Percentiles rank a stretch among this genome's conserved stretches.
These are phyloP conservation scores for Trisateles emortualis DNA, from an alignment of 2,888 invertebrate genomes.

Conservation along the genomic window DNA sequence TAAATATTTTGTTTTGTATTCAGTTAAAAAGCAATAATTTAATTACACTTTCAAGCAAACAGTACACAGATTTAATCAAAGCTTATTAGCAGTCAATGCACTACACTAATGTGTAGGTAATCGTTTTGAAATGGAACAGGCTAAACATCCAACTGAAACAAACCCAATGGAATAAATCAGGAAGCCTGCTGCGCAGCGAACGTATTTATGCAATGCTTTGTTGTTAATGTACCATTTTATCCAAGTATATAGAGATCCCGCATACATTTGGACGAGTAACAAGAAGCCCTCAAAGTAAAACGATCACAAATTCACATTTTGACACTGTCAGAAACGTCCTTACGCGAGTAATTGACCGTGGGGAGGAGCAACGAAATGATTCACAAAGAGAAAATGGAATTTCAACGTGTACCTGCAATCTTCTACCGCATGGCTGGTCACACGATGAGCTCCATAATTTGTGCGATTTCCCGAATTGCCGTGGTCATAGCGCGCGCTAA, in stretches of 20 bases:
- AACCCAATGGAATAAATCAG: neutral
- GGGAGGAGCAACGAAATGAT: constrained; percentile 31
- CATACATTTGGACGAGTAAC: constrained; percentile 1
- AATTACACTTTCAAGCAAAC: neutral
- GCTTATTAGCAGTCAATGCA: neutral
- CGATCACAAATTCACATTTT: constrained; percentile 25
- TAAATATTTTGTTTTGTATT: too few species aligned
- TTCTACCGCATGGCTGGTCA: constrained; percentile 54
- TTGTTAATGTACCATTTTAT: constrained; percentile 2
- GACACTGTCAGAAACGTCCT: constrained; percentile 26
- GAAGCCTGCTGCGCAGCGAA: neutral
- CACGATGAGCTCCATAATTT: constrained; percentile 63
- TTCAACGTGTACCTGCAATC: constrained; percentile 50
- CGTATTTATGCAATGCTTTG: neutral
- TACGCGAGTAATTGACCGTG: constrained; percentile 36
- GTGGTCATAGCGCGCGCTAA: constrained; percentile 6
- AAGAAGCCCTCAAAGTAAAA: constrained; percentile 8
- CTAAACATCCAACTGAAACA: neutral
- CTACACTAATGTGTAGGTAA: neutral
- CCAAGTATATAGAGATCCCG: neutral
- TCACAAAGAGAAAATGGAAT: constrained; percentile 46
- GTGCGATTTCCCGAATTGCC: constrained; percentile 38
- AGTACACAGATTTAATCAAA: neutral
- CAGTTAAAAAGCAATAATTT: neutral
- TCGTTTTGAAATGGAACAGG: neutral